Conservation (phyloP, 2,113 vertebrate species). For the Shinisaurus crocodilurus region DNA sequence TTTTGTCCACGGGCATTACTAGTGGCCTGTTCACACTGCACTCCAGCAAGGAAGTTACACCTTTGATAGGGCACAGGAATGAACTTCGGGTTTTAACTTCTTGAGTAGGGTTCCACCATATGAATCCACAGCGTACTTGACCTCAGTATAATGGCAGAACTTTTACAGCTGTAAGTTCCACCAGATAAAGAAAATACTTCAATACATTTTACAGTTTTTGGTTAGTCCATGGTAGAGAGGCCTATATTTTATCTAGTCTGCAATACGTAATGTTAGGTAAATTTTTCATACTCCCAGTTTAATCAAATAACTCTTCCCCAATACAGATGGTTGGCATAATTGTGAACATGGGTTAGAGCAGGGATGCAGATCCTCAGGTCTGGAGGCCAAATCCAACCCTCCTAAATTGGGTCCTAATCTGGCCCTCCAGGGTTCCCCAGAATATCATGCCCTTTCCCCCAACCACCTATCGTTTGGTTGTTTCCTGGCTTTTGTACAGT, state of each 20-base stretch:
- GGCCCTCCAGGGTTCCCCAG: too few relatives aligned
- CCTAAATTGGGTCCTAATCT: too few relatives aligned
- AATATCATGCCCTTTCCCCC: too few relatives aligned
- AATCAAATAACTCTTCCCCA: not conserved
- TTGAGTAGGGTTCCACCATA: not conserved
- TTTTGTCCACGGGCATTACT: not conserved
- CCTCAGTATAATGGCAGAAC: not conserved
- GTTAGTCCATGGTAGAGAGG: not conserved
- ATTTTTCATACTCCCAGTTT: not conserved
- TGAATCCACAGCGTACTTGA: not conserved
- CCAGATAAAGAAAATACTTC: not conserved
- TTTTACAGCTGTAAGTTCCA: not conserved
- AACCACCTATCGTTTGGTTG: too few relatives aligned
- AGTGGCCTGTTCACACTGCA: not conserved
- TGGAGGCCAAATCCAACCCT: too few relatives aligned
- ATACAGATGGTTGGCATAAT: not conserved
- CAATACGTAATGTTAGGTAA: not conserved
- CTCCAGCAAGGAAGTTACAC: not conserved
- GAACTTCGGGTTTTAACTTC: not conserved
- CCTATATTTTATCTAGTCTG: not conserved
- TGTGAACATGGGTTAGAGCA: not conserved
- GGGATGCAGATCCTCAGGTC: too few relatives aligned
- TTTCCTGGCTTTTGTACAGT: too few relatives aligned
- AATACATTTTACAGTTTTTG: not conserved
- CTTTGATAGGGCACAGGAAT: not conserved